Evolutionary conservation across 2,888 invertebrate genomes (phyloP).

Genomic region (Sinopyrophorus schimmeli): DNA sequence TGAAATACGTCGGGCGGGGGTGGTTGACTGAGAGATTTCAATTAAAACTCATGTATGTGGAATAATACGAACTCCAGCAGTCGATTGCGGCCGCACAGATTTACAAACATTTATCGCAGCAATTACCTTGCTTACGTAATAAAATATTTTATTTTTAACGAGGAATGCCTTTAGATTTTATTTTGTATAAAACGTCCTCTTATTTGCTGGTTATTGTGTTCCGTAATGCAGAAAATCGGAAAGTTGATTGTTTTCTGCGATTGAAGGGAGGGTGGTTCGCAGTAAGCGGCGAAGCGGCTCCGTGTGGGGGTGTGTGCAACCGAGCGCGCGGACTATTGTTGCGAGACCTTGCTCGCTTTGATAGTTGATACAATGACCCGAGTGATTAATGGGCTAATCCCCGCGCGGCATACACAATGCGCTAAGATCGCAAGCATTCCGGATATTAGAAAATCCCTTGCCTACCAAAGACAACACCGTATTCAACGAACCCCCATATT

Average conservation of each 20-base stretch:
- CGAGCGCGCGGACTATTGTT: constrained; percentile 54
- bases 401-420: constrained; percentile 58
- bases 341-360: constrained; percentile 57
- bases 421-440: constrained; percentile 56
- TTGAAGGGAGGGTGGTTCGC: constrained; percentile 34
- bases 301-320: constrained; percentile 48
- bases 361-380: constrained; percentile 60
- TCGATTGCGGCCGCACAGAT: constrained; percentile 37
- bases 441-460: constrained; percentile 57
- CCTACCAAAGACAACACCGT: constrained; percentile 40
- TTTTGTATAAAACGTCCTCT: too few species aligned
- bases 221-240: constrained; percentile 30
- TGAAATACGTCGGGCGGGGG: constrained; percentile 54
- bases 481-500: constrained; percentile 18
- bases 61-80: constrained; percentile 52
- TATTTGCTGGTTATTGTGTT: constrained; percentile 13
- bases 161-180: too few species aligned
- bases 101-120: too few species aligned
- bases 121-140: too few species aligned
- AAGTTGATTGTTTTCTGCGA: constrained; percentile 39
- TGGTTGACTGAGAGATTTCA: constrained; percentile 52
- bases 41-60: constrained; percentile 59
- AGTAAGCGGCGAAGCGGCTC: constrained; percentile 31
- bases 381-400: constrained; percentile 58
- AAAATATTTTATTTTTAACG: too few species aligned